Evolutionary conservation across 1,140 invertebrate genomes (phyloP).

Genomic region (Musca domestica): DNA sequence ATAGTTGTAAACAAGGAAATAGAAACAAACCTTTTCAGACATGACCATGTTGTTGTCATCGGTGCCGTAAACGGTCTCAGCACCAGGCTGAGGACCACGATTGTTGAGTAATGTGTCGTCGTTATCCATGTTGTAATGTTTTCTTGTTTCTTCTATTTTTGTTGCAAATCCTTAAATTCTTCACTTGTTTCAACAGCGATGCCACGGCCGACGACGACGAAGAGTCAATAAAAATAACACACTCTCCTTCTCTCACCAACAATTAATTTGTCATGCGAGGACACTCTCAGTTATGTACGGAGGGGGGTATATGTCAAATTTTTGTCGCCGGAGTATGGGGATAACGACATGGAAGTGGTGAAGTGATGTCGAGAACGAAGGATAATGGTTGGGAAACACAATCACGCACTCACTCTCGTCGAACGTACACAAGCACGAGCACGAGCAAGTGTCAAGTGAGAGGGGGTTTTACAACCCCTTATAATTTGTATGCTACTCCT

Average conservation of each 20-base stretch:
- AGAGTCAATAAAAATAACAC: conserved; percentile 1
- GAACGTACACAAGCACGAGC: neutral
- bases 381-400: neutral
- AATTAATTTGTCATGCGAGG: no score
- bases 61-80: conserved; percentile 75
- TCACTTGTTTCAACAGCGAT: neutral
- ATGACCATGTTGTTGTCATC: conserved; percentile 83
- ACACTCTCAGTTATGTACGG: no score
- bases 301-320: no score
- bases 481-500: neutral
- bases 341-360: neutral
- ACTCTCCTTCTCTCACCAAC: neutral
- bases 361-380: neutral
- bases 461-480: neutral
- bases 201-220: no score
- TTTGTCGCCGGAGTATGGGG: neutral
- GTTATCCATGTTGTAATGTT: conserved; percentile 43
- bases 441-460: neutral
- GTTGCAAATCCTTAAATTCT: neutral
- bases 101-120: conserved; percentile 49
- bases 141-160: neutral
- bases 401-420: neutral
- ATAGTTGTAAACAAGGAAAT: neutral
- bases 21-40: conserved; percentile 82
- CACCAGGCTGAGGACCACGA: conserved; percentile 48